phyloP scores from a whole-genome alignment of 92 coral and sea anemone genomes.

The Pocillopora grandis region DNA sequence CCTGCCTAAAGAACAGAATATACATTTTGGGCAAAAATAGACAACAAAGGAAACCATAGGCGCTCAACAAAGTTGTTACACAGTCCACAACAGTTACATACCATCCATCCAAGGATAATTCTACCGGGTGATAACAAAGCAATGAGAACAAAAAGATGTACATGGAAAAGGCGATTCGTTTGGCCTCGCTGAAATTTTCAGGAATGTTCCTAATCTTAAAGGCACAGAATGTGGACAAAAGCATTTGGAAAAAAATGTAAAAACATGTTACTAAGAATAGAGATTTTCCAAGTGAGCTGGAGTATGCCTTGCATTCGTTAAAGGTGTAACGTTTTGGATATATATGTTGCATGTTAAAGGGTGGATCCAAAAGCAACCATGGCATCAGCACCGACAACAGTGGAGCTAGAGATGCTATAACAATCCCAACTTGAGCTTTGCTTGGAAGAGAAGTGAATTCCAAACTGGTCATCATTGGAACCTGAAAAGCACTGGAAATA shows the following conservation, averaged over 20 bases:
- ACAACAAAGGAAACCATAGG: conserved; percentile 63
- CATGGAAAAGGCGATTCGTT: conserved; percentile 71
- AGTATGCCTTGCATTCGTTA: conserved; percentile 43
- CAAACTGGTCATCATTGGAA: background rate
- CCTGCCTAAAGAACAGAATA: conserved; percentile 58
- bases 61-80: conserved; percentile 53
- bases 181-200: conserved; percentile 73
- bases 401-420: background rate
- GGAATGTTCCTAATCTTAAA: conserved; percentile 74
- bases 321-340: conserved; percentile 30
- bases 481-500: conserved; percentile 18
- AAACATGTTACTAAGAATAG: conserved; percentile 34
- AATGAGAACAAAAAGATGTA: conserved; percentile 62
- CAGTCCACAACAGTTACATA: conserved; percentile 25
- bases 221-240: conserved; percentile 59
- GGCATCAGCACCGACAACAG: background rate
- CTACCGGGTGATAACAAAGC: background rate
- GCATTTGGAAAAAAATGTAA: conserved; percentile 45
- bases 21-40: conserved; percentile 71
- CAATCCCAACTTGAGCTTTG: background rate
- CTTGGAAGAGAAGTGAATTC: background rate
- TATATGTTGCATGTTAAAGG: conserved; percentile 1
- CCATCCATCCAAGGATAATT: conserved; percentile 2
- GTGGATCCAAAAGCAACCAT: conserved; percentile 64
- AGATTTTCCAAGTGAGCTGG: conserved; percentile 17